Percentiles rank a stretch among this genome's conserved stretches.
Conservation (phyloP, 2,113 vertebrate species). For the Dipodomys ordii region DNA sequence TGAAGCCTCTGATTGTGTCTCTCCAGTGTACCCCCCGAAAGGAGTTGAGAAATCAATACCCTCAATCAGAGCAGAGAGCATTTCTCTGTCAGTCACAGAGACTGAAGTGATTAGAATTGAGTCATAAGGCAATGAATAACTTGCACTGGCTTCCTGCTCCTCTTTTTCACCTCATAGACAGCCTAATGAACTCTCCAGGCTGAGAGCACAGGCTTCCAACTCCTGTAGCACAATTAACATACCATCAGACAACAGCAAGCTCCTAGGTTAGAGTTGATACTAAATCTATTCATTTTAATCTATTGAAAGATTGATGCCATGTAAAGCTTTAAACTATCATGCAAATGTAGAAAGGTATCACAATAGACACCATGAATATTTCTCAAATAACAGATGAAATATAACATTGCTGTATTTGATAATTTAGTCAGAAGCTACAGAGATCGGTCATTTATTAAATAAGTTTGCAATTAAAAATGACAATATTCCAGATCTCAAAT, state of each 20-base stretch:
- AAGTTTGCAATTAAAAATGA: constrained; percentile 51
- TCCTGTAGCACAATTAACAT: constrained; percentile 79
- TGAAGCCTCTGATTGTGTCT: constrained; percentile 94
- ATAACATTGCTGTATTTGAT: background rate
- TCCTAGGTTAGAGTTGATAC: constrained; percentile 58
- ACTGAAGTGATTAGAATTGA: constrained; percentile 98
- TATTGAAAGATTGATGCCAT: constrained; percentile 39
- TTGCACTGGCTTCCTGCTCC: constrained; percentile 89
- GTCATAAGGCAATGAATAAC: constrained; percentile 97
- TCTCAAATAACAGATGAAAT: constrained; percentile 60
- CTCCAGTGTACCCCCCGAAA: constrained; percentile 91
- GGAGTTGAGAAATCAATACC: constrained; percentile 96
- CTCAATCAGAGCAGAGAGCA: constrained; percentile 94
- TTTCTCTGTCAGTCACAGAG: constrained; percentile 95
- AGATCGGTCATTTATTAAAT: constrained; percentile 30
- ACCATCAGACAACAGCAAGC: constrained; percentile 68
- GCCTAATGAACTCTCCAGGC: constrained; percentile 93
- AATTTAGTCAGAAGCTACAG: constrained; percentile 45
- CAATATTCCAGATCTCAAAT: background rate
- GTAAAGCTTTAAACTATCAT: constrained; percentile 11
- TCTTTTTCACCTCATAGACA: constrained; percentile 90
- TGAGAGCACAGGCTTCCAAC: constrained; percentile 82
- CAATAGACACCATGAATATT: background rate
- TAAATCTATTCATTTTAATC: constrained; percentile 68
- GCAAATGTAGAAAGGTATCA: constrained; percentile 3